phyloP scores from a whole-genome alignment of 30 jellyfish, hydroid and myxozoan genomes.

The Aurelia sp. region DNA sequence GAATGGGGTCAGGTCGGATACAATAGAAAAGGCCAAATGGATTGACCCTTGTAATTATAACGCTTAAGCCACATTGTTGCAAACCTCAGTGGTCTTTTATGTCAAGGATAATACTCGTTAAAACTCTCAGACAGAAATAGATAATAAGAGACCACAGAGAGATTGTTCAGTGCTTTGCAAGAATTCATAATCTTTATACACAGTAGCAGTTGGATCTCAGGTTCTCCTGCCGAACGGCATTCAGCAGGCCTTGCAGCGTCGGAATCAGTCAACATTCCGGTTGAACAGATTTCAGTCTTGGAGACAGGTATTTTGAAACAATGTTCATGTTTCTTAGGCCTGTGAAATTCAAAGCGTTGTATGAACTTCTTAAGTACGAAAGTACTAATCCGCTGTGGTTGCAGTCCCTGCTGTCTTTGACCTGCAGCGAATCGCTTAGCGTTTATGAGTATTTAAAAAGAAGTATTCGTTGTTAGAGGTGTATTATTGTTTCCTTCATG shows the following conservation, averaged over 20 bases:
- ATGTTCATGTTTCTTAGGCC: too few relatives aligned
- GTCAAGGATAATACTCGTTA: conserved; percentile 69
- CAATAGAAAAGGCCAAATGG: conserved; percentile 78
- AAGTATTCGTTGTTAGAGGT: too few relatives aligned
- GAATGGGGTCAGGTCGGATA: conserved; percentile 60
- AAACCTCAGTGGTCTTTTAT: conserved; percentile 72
- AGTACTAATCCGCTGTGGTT: too few relatives aligned
- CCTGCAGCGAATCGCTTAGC: too few relatives aligned
- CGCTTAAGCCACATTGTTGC: conserved; percentile 72
- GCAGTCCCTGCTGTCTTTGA: too few relatives aligned
- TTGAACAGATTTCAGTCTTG: not conserved
- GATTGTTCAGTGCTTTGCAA: conserved; percentile 53
- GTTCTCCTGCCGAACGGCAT: not conserved
- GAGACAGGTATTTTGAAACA: not conserved
- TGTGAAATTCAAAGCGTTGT: too few relatives aligned
- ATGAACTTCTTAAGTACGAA: too few relatives aligned
- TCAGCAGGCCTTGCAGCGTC: conserved; percentile 1
- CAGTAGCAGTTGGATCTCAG: conserved; percentile 28
- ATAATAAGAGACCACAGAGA: conserved; percentile 72
- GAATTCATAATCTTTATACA: conserved; percentile 36
- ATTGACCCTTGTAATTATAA: conserved; percentile 76
- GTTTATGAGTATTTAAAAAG: too few relatives aligned
- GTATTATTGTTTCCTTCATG: too few relatives aligned
- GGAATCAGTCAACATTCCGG: not conserved
- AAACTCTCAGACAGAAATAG: conserved; percentile 84